Percentiles rank a stretch among this genome's conserved stretches.
phyloP scores from a whole-genome alignment of 1,140 invertebrate genomes.

The Rhyzopertha dominica region DNA sequence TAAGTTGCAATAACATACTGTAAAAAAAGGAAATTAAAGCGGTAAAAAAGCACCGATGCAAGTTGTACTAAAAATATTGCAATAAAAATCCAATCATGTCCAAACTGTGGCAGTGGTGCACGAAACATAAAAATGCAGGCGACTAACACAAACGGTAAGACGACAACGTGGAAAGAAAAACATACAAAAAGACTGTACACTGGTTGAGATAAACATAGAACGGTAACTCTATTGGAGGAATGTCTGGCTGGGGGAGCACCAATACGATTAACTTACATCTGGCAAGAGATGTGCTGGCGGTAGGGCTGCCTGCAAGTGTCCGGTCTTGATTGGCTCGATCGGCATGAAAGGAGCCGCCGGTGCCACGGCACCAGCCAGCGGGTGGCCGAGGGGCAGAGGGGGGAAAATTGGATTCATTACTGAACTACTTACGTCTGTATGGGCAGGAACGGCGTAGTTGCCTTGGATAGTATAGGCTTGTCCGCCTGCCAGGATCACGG shows the following conservation, averaged over 20 bases:
- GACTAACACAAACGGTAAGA: background rate
- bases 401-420: constrained; percentile 45
- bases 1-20: no score
- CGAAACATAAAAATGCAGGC: no score
- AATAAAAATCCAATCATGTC: no score
- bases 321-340: constrained; percentile 58
- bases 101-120: no score
- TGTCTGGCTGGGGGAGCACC: constrained; percentile 42
- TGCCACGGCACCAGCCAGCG: constrained; percentile 39
- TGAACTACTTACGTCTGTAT: constrained; percentile 79
- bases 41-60: no score
- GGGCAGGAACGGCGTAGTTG: constrained; percentile 89
- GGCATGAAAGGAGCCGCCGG: constrained; percentile 28
- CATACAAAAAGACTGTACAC: constrained; percentile 1
- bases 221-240: constrained; percentile 5
- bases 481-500: constrained; percentile 91
- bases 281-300: constrained; percentile 58
- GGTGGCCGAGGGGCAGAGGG: constrained; percentile 54
- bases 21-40: no score
- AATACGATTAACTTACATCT: constrained; percentile 50
- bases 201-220: constrained; percentile 6
- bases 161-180: constrained; percentile 5
- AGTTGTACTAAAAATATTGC: no score
- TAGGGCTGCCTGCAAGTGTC: constrained; percentile 61
- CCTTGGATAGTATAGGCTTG: constrained; percentile 96